Evolutionary conservation across 2,797 vertebrate species (phyloP).

Genomic region (Pantherophis alleghaniensis): DNA sequence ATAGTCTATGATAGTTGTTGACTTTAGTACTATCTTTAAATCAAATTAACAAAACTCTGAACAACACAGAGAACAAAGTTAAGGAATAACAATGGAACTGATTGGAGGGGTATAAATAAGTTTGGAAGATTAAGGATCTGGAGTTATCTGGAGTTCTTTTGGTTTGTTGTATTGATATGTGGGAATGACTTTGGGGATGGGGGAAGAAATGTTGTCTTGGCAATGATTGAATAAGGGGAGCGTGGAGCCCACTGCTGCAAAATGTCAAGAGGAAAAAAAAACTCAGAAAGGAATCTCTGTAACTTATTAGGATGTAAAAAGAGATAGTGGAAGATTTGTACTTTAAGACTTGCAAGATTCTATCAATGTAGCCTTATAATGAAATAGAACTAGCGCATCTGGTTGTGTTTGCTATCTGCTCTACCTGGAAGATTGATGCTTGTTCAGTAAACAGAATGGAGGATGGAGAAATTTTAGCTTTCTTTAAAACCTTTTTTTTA

Average conservation of each 20-base stretch:
- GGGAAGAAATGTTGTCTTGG: background rate
- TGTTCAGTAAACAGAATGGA: background rate
- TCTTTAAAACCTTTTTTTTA: background rate
- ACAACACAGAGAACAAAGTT: background rate
- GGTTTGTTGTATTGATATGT: background rate
- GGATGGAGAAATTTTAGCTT: background rate
- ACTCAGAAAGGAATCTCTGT: background rate
- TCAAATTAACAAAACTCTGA: background rate
- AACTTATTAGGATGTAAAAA: background rate
- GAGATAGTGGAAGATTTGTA: background rate
- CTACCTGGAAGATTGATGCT: background rate
- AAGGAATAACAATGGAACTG: background rate
- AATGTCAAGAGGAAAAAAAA: background rate
- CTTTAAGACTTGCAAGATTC: background rate
- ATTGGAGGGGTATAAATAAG: background rate
- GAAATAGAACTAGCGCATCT: background rate
- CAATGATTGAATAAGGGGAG: background rate
- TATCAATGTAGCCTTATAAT: background rate
- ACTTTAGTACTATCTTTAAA: background rate
- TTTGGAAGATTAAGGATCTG: background rate
- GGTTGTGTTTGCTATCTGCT: background rate
- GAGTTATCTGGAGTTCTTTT: background rate
- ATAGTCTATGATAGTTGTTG: background rate
- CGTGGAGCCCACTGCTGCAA: background rate
- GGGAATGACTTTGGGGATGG: background rate